Percentiles rank a stretch among this genome's conserved stretches.
phyloP scores from a whole-genome alignment of 1,140 invertebrate species.

The Magallana ariakensis region DNA sequence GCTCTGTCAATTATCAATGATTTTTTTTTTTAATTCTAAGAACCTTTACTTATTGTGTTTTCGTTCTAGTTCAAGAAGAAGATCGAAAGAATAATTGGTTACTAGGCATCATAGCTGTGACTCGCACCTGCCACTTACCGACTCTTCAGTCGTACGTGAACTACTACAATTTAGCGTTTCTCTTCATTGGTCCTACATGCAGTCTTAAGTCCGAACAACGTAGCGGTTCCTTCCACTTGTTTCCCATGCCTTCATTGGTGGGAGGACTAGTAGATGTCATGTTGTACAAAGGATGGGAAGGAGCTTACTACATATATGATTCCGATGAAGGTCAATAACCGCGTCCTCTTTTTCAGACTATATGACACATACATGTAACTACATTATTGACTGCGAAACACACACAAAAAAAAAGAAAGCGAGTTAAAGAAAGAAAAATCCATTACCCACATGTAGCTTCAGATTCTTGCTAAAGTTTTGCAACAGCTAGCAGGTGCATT shows the following conservation, averaged over 20 bases:
- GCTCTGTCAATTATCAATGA: no score
- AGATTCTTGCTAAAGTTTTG: no score
- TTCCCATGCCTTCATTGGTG: constrained; percentile 94
- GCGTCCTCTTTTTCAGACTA: not conserved
- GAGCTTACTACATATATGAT: constrained; percentile 57
- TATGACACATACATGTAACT: no score
- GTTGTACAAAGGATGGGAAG: constrained; percentile 54
- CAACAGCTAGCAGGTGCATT: no score
- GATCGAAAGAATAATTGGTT: constrained; percentile 3
- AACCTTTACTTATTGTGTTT: no score
- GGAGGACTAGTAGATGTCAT: constrained; percentile 71
- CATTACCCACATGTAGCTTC: no score
- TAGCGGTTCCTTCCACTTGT: constrained; percentile 66
- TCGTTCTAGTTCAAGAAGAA: constrained; percentile 10
- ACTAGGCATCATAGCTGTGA: not conserved
- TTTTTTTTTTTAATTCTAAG: no score
- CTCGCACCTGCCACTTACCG: constrained; percentile 90
- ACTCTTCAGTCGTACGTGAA: constrained; percentile 96
- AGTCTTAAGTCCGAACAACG: constrained; percentile 57
- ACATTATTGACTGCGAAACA: no score
- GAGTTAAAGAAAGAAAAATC: no score
- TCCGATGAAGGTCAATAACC: constrained; percentile 71
- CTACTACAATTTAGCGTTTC: constrained; percentile 95
- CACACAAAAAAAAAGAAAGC: no score
- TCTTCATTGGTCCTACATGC: constrained; percentile 81